Evolutionary conservation across 2,888 invertebrate species (phyloP).

Genomic region (Eilema sororculum): DNA sequence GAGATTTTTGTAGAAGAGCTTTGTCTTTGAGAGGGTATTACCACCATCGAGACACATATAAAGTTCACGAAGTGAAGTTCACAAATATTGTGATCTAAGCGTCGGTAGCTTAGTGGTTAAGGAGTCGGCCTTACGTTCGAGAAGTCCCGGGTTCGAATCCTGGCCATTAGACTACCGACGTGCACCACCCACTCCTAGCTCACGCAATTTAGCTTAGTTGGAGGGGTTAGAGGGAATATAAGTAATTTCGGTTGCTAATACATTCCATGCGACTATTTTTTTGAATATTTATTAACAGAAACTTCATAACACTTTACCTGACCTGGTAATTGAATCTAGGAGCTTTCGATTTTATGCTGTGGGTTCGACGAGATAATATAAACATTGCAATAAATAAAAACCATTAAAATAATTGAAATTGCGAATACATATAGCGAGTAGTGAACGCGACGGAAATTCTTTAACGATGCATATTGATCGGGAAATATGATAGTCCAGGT

Average conservation of each 20-base stretch:
- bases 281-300: neutral
- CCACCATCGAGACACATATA: no score
- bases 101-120: no score
- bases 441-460: constrained; percentile 29
- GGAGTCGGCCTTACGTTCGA: no score
- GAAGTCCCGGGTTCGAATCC: no score
- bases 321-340: neutral
- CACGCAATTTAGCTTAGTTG: no score
- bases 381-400: constrained; percentile 2
- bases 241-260: no score
- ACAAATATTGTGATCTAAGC: no score
- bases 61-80: no score
- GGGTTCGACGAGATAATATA: neutral
- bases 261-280: no score
- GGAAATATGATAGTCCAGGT: constrained; percentile 35
- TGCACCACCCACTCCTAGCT: no score
- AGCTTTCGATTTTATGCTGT: neutral
- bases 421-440: constrained; percentile 21
- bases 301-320: neutral
- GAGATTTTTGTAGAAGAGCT: neutral
- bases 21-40: neutral
- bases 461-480: constrained; percentile 42
- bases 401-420: constrained; percentile 45
- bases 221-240: no score
- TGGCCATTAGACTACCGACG: no score